These are phyloP conservation scores for Chymomyza costata DNA, from an alignment of 1,140 invertebrate genomes.

Conservation along the genomic window DNA sequence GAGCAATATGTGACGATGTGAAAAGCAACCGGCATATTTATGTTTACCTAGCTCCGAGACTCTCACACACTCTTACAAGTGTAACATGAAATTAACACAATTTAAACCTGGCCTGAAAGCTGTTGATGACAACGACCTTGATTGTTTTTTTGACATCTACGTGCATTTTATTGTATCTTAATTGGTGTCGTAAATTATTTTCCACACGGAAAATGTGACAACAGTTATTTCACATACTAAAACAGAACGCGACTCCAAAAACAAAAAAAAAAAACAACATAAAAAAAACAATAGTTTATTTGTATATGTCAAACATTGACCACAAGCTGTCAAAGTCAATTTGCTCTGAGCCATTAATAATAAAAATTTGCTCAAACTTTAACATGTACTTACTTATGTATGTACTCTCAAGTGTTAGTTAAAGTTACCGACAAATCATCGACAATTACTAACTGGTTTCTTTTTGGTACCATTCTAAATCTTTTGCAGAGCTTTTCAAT, in stretches of 20 bases:
- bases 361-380: conserved; percentile 23
- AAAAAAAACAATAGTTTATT: too few relatives aligned
- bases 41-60: too few relatives aligned
- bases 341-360: conserved; percentile 18
- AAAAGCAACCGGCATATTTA: background rate
- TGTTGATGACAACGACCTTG: conserved; percentile 28
- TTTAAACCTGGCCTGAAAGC: conserved; percentile 9
- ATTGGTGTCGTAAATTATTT: conserved; percentile 44
- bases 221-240: too few relatives aligned
- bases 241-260: too few relatives aligned
- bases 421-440: too few relatives aligned
- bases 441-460: conserved; percentile 45
- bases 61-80: conserved; percentile 10
- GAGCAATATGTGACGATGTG: conserved; percentile 36
- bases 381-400: too few relatives aligned
- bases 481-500: conserved; percentile 76
- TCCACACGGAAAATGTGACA: conserved; percentile 27
- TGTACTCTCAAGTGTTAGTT: too few relatives aligned
- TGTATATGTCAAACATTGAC: conserved; percentile 5
- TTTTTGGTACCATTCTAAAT: conserved; percentile 14
- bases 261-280: too few relatives aligned
- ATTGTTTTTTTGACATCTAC: conserved; percentile 16
- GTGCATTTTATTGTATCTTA: conserved; percentile 3
- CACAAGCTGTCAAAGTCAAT: conserved; percentile 1
- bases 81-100: background rate